Percentiles rank a stretch among this genome's conserved stretches.
These are phyloP conservation scores for Agrotis segetum DNA, from an alignment of 2,888 invertebrate genomes.

Conservation along the genomic window DNA sequence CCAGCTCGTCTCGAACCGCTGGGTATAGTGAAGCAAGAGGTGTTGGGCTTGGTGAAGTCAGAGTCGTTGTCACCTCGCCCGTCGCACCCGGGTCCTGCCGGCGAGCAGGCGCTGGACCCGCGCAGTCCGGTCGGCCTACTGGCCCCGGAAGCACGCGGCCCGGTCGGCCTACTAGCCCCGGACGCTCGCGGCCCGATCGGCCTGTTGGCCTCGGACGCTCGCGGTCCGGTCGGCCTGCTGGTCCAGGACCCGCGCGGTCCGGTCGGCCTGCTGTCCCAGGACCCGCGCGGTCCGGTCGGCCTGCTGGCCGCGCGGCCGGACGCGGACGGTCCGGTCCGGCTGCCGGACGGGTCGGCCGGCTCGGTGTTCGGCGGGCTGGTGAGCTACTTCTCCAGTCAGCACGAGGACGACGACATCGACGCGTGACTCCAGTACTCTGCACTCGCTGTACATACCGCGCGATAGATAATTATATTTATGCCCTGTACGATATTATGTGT, in stretches of 20 bases:
- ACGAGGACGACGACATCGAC: constrained; percentile 97
- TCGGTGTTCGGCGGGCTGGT: constrained; percentile 96
- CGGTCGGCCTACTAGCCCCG: background rate
- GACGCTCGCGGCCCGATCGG: constrained; percentile 5
- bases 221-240: background rate
- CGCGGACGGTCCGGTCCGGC: constrained; percentile 70
- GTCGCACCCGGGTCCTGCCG: background rate
- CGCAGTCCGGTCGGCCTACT: background rate
- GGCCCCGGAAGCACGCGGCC: background rate
- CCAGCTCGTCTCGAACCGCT: constrained; percentile 53
- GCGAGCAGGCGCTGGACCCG: constrained; percentile 1
- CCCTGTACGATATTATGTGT: constrained; percentile 83
- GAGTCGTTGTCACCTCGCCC: constrained; percentile 71
- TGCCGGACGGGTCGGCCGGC: constrained; percentile 81
- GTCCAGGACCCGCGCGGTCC: background rate
- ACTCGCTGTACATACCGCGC: constrained; percentile 59
- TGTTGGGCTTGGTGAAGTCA: constrained; percentile 37
- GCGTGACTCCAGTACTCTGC: constrained; percentile 72
- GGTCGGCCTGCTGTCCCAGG: background rate
- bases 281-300: background rate
- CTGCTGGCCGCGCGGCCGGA: constrained; percentile 23
- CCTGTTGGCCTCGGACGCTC: constrained; percentile 3
- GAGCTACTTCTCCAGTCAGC: constrained; percentile 97
- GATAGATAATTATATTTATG: constrained; percentile 68
- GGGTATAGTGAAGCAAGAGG: constrained; percentile 42